These are phyloP conservation scores for Apis dorsata DNA, from an alignment of 1,140 invertebrate species.

Conservation along the genomic window DNA sequence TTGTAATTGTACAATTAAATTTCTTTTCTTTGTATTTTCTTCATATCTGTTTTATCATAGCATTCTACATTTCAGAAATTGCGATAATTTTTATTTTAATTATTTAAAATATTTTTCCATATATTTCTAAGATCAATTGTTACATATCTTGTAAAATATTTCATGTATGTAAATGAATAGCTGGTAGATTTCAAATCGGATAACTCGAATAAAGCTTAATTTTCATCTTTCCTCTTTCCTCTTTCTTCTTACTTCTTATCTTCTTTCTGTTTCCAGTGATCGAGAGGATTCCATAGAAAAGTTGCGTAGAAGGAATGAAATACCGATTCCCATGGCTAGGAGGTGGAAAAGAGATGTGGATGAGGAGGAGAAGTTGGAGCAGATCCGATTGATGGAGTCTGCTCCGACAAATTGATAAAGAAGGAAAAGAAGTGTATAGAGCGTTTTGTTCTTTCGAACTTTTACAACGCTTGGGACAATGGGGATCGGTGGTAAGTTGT, in stretches of 20 bases:
- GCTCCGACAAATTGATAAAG: not conserved
- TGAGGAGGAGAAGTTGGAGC: no score
- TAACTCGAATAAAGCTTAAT: not conserved
- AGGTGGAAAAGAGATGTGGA: not conserved
- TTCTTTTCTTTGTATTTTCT: no score
- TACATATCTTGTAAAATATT: no score
- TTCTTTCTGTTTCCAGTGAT: not conserved
- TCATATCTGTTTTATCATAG: no score
- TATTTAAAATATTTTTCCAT: no score
- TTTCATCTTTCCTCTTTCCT: not conserved
- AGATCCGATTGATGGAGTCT: not conserved
- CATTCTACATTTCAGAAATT: no score
- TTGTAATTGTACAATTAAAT: no score
- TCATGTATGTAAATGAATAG: no score
- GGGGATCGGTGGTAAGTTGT: not conserved
- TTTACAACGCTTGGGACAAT: not conserved
- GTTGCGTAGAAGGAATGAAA: not conserved
- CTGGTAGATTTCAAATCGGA: no score
- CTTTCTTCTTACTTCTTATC: not conserved
- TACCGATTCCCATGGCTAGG: not conserved
- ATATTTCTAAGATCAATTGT: no score
- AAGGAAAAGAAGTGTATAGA: not conserved
- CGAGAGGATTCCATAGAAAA: not conserved
- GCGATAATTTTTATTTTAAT: no score
- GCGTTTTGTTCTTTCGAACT: not conserved